phyloP scores from a whole-genome alignment of 2,113 vertebrate species.

The Peromyscus polionotus region DNA sequence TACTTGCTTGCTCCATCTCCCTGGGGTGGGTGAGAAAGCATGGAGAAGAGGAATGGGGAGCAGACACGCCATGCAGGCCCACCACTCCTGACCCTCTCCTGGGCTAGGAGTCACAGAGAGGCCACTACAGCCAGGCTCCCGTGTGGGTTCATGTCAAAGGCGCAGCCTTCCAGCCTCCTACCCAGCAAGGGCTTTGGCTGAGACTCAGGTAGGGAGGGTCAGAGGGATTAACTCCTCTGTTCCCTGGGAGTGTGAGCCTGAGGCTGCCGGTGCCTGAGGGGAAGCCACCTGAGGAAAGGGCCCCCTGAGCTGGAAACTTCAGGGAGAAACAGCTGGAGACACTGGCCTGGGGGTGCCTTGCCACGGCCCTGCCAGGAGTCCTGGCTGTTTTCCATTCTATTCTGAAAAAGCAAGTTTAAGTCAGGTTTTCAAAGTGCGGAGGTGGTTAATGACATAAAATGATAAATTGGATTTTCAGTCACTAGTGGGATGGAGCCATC shows the following conservation, averaged over 20 bases:
- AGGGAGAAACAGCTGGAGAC: no score
- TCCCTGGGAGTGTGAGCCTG: not conserved
- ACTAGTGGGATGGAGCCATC: not conserved
- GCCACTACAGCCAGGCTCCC: not conserved
- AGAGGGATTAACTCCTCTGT: not conserved
- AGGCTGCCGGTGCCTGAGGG: accelerated
- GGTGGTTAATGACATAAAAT: not conserved
- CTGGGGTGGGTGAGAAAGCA: not conserved
- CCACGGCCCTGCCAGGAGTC: not conserved
- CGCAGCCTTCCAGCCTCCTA: not conserved
- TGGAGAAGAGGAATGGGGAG: no score
- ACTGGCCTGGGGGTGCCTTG: accelerated
- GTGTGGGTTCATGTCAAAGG: no score
- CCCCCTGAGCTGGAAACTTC: not conserved
- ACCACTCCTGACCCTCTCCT: not conserved
- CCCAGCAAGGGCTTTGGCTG: not conserved
- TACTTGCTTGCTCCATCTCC: not conserved
- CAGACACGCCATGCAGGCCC: accelerated
- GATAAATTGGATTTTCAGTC: not conserved
- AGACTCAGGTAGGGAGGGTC: accelerated
- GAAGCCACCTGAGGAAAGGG: not conserved
- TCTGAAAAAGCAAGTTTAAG: not conserved
- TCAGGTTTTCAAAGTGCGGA: not conserved
- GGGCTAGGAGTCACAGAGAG: not conserved
- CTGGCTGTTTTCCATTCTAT: not conserved